These are phyloP conservation scores for Cryptus armator DNA, from an alignment of 2,888 invertebrate genomes.

Conservation along the genomic window DNA sequence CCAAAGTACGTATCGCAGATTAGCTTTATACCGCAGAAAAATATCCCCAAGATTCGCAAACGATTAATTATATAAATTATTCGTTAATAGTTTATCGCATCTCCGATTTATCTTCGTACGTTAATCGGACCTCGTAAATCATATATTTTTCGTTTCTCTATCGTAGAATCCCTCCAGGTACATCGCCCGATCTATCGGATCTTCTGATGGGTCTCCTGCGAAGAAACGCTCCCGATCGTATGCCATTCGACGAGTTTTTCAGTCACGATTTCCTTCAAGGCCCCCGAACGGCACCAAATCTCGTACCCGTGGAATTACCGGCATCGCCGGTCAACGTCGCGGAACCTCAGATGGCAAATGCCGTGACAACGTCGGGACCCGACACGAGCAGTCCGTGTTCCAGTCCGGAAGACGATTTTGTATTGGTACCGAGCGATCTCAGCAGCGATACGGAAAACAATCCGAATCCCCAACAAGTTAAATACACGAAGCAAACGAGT, in stretches of 20 bases:
- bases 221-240: conserved; percentile 96
- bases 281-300: conserved; percentile 85
- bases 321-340: conserved; percentile 80
- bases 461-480: conserved; percentile 79
- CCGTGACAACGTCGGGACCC: conserved; percentile 75
- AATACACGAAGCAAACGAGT: conserved; percentile 85
- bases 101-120: no score
- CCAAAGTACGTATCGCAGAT: conserved; percentile 90
- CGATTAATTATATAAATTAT: no score
- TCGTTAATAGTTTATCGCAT: no score
- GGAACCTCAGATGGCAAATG: conserved; percentile 75
- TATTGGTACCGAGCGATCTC: conserved; percentile 83
- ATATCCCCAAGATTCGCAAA: no score
- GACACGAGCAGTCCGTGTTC: conserved; percentile 83
- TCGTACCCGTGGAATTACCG: conserved; percentile 83
- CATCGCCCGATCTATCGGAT: conserved; percentile 95
- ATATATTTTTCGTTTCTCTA: conserved; percentile 59
- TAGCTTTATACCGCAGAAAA: not conserved
- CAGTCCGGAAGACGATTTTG: conserved; percentile 85
- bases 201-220: conserved; percentile 95
- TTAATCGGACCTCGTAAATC: no score
- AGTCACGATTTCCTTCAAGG: conserved; percentile 95
- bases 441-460: conserved; percentile 84
- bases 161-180: conserved; percentile 96
- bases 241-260: conserved; percentile 98